Evolutionary conservation across 2,888 invertebrate genomes (phyloP), one percentile per base, ranked within the genome.

Genomic region (Diarsia rubi): DNA sequence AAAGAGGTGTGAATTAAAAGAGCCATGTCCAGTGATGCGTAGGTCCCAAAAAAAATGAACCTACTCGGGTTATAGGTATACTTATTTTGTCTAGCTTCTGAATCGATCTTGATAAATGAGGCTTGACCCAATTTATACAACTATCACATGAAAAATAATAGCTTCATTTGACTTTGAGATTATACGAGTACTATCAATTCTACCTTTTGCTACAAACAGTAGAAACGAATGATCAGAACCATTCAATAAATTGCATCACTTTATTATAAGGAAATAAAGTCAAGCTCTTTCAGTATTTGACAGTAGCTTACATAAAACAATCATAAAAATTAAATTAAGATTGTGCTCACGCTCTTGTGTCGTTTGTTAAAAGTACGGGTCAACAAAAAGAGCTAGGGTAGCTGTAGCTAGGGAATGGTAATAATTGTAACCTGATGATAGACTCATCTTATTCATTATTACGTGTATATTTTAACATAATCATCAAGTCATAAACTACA

Each of bases 401-500:
- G n/a, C n/a, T n/a, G n/a, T n/a, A 27, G 3, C 54, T 27, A 75
- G 1, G n/a, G 4, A 37, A 27, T 45, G 1, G 24, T 4, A n/a
- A 16, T 57, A 42, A 21, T 47, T 21, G 4, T 16, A 12, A 24
- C 37, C 27, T 19, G 54, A 60, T 31, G 4, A 21, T 16, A 31
- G 31, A 60, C 2, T 27, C 6, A 9, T 42, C 21, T 16, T 16
- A 24, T 21, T 45, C 21, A 47, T 42, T 57, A 16, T 19, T 27
- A 57, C 19, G 37, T 37, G 8, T 37, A 37, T 37, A 37, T 60
- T 49, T 47, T 52, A 27, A 9, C 31, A 31, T 42, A 45, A 62
- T 76, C 12, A 73, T 54, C 73, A 76, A 24, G 74, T 63, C 74
- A 31, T 80, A 76, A 76, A 76, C 52, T 31, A 63, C 44, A 27